Percentiles rank a stretch among this genome's conserved stretches.
These are phyloP conservation scores for Vimba vimba DNA, from an alignment of 2,113 vertebrate species.

Conservation along the genomic window DNA sequence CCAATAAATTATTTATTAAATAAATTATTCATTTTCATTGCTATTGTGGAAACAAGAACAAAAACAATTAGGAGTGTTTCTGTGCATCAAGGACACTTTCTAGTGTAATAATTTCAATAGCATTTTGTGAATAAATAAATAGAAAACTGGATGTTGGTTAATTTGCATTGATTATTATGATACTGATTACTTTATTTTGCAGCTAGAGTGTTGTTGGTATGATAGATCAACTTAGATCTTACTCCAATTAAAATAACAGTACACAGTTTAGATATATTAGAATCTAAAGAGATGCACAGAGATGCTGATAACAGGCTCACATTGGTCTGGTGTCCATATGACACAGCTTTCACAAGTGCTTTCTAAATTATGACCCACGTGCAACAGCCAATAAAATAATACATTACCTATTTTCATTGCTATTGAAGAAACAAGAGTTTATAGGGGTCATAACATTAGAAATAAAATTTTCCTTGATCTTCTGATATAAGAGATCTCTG, in stretches of 20 bases:
- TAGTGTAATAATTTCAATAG: neutral
- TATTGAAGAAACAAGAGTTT: neutral
- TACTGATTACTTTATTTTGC: neutral
- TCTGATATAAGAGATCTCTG: too few relatives aligned
- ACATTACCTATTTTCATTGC: neutral
- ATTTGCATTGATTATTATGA: neutral
- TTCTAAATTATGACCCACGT: neutral
- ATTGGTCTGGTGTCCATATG: neutral
- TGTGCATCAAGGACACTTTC: neutral
- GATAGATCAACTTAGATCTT: neutral
- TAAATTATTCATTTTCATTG: neutral
- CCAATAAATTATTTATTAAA: neutral
- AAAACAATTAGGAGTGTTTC: neutral
- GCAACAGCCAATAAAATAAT: neutral
- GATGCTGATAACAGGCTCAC: neutral
- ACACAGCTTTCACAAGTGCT: neutral
- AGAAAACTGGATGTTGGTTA: neutral
- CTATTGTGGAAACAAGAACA: neutral
- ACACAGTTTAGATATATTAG: neutral
- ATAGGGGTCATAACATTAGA: too few relatives aligned
- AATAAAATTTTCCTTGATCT: too few relatives aligned
- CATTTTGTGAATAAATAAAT: constrained; percentile 2
- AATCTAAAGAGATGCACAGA: neutral
- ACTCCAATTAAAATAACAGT: too few relatives aligned
- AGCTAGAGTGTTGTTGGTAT: neutral